phyloP scores from a whole-genome alignment of 2,888 invertebrate genomes.

The Diarsia rubi region DNA sequence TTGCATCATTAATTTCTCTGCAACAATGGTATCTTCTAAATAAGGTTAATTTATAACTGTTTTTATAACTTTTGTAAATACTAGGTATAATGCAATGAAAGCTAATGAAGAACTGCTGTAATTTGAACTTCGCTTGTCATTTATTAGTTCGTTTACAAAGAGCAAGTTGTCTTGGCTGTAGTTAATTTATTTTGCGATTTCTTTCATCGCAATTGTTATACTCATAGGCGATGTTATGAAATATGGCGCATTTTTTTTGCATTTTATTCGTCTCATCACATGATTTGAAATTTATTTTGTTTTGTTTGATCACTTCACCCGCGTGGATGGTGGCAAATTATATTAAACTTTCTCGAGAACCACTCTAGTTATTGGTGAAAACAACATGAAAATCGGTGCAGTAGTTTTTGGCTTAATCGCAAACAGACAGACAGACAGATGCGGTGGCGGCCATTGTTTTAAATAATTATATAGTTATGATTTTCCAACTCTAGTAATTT shows the following conservation, averaged over 20 bases:
- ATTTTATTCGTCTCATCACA: not conserved
- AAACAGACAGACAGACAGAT: no score
- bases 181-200: not conserved
- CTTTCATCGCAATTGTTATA: slow-evolving; percentile 32
- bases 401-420: no score
- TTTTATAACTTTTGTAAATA: slow-evolving; percentile 42
- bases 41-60: slow-evolving; percentile 27
- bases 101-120: slow-evolving; percentile 2
- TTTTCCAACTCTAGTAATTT: no score
- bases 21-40: slow-evolving; percentile 43
- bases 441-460: no score
- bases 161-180: not conserved
- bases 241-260: not conserved
- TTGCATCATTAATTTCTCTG: slow-evolving; percentile 38
- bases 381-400: no score
- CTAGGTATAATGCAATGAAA: slow-evolving; percentile 42
- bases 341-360: no score
- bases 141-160: not conserved
- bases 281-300: no score
- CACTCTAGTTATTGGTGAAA: no score
- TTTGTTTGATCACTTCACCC: no score
- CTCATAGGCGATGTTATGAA: slow-evolving; percentile 3
- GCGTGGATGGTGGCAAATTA: no score
- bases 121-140: slow-evolving; percentile 13
- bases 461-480: no score